A percentile compares a stretch with the other conserved stretches of the same genome.
Conservation (phyloP, 1,140 invertebrate genomes). For the Heliconius eleuchia region DNA sequence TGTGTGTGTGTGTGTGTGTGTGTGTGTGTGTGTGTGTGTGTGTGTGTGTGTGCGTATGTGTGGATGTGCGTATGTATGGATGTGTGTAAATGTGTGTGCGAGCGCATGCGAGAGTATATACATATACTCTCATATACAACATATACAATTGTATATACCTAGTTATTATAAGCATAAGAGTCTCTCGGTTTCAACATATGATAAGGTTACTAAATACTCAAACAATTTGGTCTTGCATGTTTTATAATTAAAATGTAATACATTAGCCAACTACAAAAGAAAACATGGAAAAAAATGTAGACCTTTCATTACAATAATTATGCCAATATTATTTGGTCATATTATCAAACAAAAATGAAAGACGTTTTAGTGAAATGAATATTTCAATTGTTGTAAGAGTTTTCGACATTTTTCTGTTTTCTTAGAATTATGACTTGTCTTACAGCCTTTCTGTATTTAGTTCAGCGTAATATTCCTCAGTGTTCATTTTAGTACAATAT, state of each 20-base stretch:
- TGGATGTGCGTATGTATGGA: too few relatives aligned
- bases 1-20: too few relatives aligned
- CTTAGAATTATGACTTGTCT: slow-evolving; percentile 2
- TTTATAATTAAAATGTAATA: not conserved
- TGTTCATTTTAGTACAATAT: not conserved
- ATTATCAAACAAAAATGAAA: not conserved
- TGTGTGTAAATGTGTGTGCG: too few relatives aligned
- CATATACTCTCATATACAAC: too few relatives aligned
- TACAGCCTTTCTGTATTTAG: not conserved
- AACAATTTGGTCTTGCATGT: too few relatives aligned
- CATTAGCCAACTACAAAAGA: not conserved
- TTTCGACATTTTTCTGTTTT: not conserved
- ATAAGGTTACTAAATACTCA: too few relatives aligned
- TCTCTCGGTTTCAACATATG: too few relatives aligned
- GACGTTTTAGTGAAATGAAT: slow-evolving; percentile 2
- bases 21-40: too few relatives aligned
- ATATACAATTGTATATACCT: too few relatives aligned
- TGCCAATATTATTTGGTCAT: not conserved
- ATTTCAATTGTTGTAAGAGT: not conserved
- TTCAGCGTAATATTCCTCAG: not conserved
- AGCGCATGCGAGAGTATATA: too few relatives aligned
- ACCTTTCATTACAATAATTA: not conserved
- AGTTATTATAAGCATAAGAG: too few relatives aligned
- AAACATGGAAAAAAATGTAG: not conserved
- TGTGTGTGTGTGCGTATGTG: too few relatives aligned